Conservation (phyloP, 2,113 vertebrate species). For the Tringa solitaria region DNA sequence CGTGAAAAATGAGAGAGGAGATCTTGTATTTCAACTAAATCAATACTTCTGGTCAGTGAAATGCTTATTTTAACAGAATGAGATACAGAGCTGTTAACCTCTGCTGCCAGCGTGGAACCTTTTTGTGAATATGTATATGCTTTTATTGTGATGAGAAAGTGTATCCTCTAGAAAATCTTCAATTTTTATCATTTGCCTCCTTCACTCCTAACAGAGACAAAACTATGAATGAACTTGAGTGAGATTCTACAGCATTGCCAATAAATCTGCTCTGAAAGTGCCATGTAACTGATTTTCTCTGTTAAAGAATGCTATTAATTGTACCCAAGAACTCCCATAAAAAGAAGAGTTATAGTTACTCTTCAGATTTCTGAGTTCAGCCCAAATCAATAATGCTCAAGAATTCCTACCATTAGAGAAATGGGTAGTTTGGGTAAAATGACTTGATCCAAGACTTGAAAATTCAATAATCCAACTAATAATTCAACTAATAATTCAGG, state of each 20-base stretch:
- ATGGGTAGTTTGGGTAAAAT: background rate
- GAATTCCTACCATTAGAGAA: background rate
- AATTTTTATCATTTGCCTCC: background rate
- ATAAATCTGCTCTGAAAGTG: background rate
- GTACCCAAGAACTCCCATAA: background rate
- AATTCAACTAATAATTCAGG: background rate
- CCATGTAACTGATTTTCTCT: background rate
- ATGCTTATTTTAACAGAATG: constrained; percentile 11
- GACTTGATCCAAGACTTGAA: background rate
- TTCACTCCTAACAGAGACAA: background rate
- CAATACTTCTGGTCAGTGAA: background rate
- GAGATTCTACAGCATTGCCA: background rate
- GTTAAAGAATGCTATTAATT: background rate
- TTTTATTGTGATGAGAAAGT: background rate
- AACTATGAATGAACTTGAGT: background rate
- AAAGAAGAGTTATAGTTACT: background rate
- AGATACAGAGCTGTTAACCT: background rate
- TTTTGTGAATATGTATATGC: background rate
- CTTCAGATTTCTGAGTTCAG: background rate
- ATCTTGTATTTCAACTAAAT: constrained; percentile 29
- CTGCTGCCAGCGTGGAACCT: background rate
- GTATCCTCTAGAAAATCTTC: background rate
- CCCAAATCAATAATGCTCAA: background rate
- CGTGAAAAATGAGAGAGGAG: background rate
- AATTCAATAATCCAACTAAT: background rate